These are phyloP conservation scores for Poeciliopsis retropinna DNA, from an alignment of 2,113 vertebrate genomes.

Conservation along the genomic window DNA sequence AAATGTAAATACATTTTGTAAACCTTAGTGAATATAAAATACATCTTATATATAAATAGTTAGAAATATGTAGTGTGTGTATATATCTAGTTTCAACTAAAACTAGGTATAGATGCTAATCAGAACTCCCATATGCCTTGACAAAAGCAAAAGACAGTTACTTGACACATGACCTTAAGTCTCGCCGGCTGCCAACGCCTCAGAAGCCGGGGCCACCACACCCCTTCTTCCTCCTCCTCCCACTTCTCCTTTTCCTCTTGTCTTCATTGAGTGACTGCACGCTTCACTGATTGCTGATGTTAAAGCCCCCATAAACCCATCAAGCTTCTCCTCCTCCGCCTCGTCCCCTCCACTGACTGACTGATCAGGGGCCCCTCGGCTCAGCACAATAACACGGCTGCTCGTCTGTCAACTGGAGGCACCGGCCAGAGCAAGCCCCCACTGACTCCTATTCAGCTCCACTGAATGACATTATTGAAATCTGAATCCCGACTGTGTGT, in stretches of 20 bases:
- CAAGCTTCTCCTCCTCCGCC: conserved; percentile 47
- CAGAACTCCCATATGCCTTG: conserved; percentile 38
- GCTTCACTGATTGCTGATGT: conserved; percentile 33
- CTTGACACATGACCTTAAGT: conserved; percentile 67
- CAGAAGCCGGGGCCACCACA: conserved; percentile 33
- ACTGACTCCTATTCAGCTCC: conserved; percentile 67
- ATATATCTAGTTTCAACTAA: neutral
- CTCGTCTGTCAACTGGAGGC: conserved; percentile 68
- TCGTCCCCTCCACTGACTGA: conserved; percentile 52
- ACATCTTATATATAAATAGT: too few relatives aligned
- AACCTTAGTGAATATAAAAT: neutral
- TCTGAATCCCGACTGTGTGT: conserved; percentile 54
- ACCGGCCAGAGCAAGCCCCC: conserved; percentile 59
- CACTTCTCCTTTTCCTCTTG: conserved; percentile 35
- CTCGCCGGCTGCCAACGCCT: conserved; percentile 39
- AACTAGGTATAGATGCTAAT: neutral
- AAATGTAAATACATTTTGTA: neutral
- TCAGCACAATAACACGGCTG: conserved; percentile 74
- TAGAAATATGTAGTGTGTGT: neutral
- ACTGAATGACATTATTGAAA: conserved; percentile 76
- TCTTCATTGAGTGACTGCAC: conserved; percentile 44
- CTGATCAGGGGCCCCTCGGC: conserved; percentile 56
- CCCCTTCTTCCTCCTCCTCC: conserved; percentile 25
- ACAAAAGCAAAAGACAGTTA: conserved; percentile 37
- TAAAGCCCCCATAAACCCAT: conserved; percentile 36